A percentile compares a stretch with the other conserved stretches of the same genome.
These are phyloP conservation scores for Ernsta delagoae DNA, from an alignment of 2,888 invertebrate species.

Conservation along the genomic window DNA sequence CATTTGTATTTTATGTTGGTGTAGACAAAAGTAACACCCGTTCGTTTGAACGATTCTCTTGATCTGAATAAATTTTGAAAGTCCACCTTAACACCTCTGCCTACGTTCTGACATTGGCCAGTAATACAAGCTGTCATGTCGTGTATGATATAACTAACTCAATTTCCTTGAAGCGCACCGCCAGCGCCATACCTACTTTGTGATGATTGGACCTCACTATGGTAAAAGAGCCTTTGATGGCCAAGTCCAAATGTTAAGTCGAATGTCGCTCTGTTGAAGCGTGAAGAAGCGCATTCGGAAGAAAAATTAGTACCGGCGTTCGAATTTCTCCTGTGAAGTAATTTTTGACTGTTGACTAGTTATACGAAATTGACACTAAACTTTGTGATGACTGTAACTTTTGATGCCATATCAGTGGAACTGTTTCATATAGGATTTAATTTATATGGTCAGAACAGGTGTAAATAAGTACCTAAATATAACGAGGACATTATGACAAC, in stretches of 20 bases:
- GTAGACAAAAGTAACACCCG: too few relatives aligned
- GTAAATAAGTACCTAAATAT: too few relatives aligned
- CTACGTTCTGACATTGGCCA: slow-evolving; percentile 41
- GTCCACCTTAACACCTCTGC: slow-evolving; percentile 25
- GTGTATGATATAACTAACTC: slow-evolving; percentile 45
- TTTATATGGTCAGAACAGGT: too few relatives aligned
- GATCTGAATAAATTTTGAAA: not conserved
- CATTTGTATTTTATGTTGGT: too few relatives aligned
- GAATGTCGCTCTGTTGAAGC: slow-evolving; percentile 23
- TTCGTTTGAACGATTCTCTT: too few relatives aligned
- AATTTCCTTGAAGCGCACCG: slow-evolving; percentile 40
- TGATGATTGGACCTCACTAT: slow-evolving; percentile 35
- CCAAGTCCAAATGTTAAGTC: slow-evolving; percentile 33
- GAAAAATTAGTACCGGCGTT: slow-evolving; percentile 5
- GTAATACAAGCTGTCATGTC: slow-evolving; percentile 46
- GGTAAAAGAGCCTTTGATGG: slow-evolving; percentile 25
- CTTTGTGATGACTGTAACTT: not conserved
- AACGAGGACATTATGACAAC: too few relatives aligned
- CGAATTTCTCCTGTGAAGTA: slow-evolving; percentile 7
- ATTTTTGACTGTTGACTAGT: not conserved
- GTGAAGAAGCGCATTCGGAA: slow-evolving; percentile 16
- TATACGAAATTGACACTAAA: not conserved
- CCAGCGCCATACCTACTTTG: slow-evolving; percentile 12
- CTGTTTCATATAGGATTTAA: too few relatives aligned
- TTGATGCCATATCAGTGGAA: too few relatives aligned